A percentile compares a stretch with the other conserved stretches of the same genome.
phyloP scores from a whole-genome alignment of 2,113 vertebrate genomes.

The Hyla sarda region DNA sequence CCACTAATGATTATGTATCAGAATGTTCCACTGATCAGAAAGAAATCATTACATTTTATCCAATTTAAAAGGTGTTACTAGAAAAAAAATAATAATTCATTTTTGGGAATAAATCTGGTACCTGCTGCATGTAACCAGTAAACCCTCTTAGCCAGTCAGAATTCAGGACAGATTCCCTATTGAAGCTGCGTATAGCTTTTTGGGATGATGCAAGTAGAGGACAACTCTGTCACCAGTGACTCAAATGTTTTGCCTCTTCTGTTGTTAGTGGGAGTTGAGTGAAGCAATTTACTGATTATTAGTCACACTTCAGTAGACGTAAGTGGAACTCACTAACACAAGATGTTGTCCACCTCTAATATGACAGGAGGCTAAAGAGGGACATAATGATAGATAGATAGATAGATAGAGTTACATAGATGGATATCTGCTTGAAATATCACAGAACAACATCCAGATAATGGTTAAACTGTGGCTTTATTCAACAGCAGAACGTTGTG shows the following conservation, averaged over 20 bases:
- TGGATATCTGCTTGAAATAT: too few species aligned
- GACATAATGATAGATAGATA: not conserved
- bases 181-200: not conserved
- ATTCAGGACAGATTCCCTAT: not conserved
- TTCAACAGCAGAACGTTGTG: too few species aligned
- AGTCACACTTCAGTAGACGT: conserved; percentile 9
- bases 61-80: not conserved
- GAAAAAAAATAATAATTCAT: not conserved
- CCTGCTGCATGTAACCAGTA: not conserved
- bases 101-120: not conserved
- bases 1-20: too few species aligned
- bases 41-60: too few species aligned
- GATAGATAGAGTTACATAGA: not conserved
- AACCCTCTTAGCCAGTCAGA: not conserved
- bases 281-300: conserved; percentile 6
- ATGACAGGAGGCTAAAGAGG: not conserved
- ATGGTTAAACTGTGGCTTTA: too few species aligned
- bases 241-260: not conserved
- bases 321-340: not conserved
- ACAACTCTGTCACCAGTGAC: not conserved
- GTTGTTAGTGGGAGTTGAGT: conserved; percentile 21
- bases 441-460: too few species aligned
- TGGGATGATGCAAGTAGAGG: not conserved
- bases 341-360: not conserved
- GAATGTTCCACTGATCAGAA: too few species aligned